Evolutionary conservation across 2,797 vertebrate species (phyloP), one percentile per base, ranked within the genome.

Genomic region (Benthosema pterotum): DNA sequence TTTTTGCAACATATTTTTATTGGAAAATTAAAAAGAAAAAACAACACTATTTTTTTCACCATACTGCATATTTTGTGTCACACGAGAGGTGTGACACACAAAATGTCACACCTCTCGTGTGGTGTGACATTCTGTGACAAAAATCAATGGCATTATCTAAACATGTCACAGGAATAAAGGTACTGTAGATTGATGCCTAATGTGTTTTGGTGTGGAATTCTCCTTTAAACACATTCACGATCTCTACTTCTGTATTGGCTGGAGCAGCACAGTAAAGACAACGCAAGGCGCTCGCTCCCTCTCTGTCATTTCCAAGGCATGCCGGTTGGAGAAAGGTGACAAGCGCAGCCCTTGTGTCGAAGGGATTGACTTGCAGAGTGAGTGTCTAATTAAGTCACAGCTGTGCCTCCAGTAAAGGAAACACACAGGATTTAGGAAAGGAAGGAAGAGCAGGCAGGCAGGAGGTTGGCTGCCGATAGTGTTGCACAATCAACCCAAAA

Each of bases 271-370:
- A 51, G 19, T 15, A 54, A 32, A 32, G 17, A 77, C 48, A 63
- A 57, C 22, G 45, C 28, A 22, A 45, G 13, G 49, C 18, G 60
- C 67, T 59, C 53, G 12, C 15, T 47, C 15, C 16, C 38, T 28
- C 55, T 25, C 22, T 42, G 52, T 50, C 5, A 63, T 59, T 52
- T 49, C 13, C 47, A 28, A 63, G 73, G 77, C 67, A 57, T 67
- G 47, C 8, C 62, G 71, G 68, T 11, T 16, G 19, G 2, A 52
- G 52, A 48, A 53, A 74, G 65, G 45, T 67, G 71, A 71, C 67
- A 79, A 79, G 83, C 63, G 74, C 66, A 12, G 74, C 62, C 66
- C 72, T 62, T 79, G 69, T 84, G 69, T 71, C 49, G 59, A 58
- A 49, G 62, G 63, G 81, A 79, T 79, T 60, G 71, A 83, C 79